These are phyloP conservation scores for Yponomeuta plumbellus DNA, from an alignment of 2,888 invertebrate species.

Conservation along the genomic window DNA sequence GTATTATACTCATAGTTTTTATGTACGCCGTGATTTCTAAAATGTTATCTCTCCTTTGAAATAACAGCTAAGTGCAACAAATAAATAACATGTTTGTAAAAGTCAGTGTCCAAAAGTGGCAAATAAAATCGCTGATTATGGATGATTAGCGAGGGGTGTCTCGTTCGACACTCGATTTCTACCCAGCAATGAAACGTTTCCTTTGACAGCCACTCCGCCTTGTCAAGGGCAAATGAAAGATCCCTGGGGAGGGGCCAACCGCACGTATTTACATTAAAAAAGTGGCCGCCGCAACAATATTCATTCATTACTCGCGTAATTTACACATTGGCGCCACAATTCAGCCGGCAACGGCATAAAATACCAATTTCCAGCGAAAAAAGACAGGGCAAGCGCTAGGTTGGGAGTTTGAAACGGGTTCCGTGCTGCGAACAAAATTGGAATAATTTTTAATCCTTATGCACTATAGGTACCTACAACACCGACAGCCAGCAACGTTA, in stretches of 20 bases:
- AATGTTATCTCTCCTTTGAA: too few relatives aligned
- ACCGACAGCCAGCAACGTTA: too few relatives aligned
- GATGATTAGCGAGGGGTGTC: too few relatives aligned
- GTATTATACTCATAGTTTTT: too few relatives aligned
- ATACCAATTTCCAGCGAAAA: conserved; percentile 56
- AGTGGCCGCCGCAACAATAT: conserved; percentile 22
- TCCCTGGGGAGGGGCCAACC: neutral
- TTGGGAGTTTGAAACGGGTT: neutral
- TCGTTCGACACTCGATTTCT: neutral
- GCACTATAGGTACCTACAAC: too few relatives aligned
- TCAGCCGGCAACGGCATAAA: conserved; percentile 56
- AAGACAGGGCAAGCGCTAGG: neutral
- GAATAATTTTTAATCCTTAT: too few relatives aligned
- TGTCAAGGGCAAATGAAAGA: neutral
- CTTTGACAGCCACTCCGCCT: neutral
- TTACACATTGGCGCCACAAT: conserved; percentile 67
- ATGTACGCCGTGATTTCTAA: too few relatives aligned
- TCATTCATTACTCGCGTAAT: conserved; percentile 55
- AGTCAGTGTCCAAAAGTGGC: too few relatives aligned
- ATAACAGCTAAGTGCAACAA: too few relatives aligned
- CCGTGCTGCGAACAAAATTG: neutral
- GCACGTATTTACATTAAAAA: neutral
- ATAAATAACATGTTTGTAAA: too few relatives aligned
- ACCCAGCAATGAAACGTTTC: neutral
- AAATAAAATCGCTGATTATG: too few relatives aligned